These are phyloP conservation scores for Neopelma chrysocephalum DNA, from an alignment of 2,797 vertebrate genomes.

Conservation along the genomic window DNA sequence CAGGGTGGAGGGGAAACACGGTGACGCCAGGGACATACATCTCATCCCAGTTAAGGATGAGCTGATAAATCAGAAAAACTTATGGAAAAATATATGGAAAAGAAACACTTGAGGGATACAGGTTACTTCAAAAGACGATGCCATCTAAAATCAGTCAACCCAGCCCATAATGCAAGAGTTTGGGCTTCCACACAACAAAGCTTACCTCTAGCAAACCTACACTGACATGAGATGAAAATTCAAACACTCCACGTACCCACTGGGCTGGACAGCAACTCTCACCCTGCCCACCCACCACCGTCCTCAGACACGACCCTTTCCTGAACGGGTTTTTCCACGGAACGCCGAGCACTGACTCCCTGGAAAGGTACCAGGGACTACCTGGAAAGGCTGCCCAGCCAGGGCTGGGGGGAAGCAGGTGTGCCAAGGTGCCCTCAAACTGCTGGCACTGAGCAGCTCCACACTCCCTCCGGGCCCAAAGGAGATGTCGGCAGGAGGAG, in stretches of 20 bases:
- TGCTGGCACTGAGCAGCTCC: accelerated
- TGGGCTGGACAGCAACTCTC: accelerated
- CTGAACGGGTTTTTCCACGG: accelerated
- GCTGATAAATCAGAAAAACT: background rate
- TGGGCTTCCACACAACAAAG: background rate
- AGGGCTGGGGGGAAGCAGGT: accelerated
- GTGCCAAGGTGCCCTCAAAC: background rate
- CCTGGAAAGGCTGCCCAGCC: background rate
- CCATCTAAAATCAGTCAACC: background rate
- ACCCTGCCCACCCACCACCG: accelerated
- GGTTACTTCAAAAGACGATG: background rate
- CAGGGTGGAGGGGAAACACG: accelerated
- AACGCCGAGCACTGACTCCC: accelerated
- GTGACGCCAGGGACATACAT: background rate
- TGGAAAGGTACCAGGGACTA: accelerated
- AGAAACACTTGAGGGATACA: background rate
- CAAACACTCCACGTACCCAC: background rate
- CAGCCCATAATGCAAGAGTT: background rate
- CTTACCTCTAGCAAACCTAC: background rate
- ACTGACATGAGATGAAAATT: background rate
- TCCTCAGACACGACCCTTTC: background rate
- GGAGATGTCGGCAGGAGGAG: background rate
- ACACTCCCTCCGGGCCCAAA: background rate
- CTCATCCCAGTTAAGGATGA: background rate
- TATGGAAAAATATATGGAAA: background rate